phyloP scores from a whole-genome alignment of 64 coral and sea anemone species.

The Montipora capricornis region DNA sequence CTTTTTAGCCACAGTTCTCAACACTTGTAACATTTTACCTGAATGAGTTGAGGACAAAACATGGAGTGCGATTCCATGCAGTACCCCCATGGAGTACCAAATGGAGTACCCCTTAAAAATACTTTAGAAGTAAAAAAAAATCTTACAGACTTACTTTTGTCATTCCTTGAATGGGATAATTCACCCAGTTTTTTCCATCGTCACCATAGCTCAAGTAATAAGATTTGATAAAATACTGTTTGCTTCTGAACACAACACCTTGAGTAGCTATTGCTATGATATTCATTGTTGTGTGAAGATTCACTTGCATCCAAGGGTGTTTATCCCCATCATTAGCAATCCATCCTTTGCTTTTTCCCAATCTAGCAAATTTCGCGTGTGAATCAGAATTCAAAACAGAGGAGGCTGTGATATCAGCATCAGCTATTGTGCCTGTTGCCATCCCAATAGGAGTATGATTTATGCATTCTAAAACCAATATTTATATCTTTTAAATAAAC shows the following conservation, averaged over 20 bases:
- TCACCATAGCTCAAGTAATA: slow-evolving; percentile 37
- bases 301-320: slow-evolving; percentile 58
- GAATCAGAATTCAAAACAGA: slow-evolving; percentile 27
- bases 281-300: background rate
- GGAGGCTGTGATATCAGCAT: slow-evolving; percentile 39
- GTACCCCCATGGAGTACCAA: too few relatives aligned
- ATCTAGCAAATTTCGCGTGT: background rate
- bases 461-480: background rate
- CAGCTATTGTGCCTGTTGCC: slow-evolving; percentile 5
- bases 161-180: slow-evolving; percentile 16
- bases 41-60: too few relatives aligned
- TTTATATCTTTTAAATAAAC: too few relatives aligned
- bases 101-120: too few relatives aligned
- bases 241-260: background rate
- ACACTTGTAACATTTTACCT: too few relatives aligned
- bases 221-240: background rate
- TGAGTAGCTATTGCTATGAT: slow-evolving; percentile 47
- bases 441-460: slow-evolving; percentile 3
- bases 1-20: too few relatives aligned
- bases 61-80: too few relatives aligned
- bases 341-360: slow-evolving; percentile 48
- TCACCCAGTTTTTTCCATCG: slow-evolving; percentile 30
- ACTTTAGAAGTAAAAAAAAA: too few relatives aligned
- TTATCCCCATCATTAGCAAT: background rate
- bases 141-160: too few relatives aligned